Evolutionary conservation across 2,888 invertebrate species (phyloP).

Genomic region (Kuschelorhynchus macadamiae): DNA sequence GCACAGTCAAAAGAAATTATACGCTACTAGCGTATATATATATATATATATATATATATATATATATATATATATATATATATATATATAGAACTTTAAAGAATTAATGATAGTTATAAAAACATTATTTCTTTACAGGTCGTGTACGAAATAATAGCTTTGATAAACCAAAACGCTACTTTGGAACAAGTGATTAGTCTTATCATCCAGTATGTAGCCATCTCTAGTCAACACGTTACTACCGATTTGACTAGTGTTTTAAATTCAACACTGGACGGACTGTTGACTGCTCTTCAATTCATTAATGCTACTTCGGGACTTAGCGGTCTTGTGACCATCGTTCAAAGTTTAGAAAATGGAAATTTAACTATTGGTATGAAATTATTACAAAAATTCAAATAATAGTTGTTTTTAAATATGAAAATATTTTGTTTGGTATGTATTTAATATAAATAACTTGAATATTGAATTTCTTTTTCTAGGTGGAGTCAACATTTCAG

Average conservation of each 20-base stretch:
- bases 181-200: not conserved
- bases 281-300: not conserved
- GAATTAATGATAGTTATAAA: too few species aligned
- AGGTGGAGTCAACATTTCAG: constrained; percentile 30
- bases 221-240: not conserved
- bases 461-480: too few species aligned
- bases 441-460: too few species aligned
- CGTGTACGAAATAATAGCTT: not conserved
- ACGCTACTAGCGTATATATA: too few species aligned
- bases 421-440: too few species aligned
- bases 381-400: too few species aligned
- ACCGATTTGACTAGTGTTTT: not conserved
- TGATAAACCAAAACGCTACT: not conserved
- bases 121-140: too few species aligned
- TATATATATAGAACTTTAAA: too few species aligned
- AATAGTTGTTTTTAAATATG: too few species aligned
- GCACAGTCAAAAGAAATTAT: too few species aligned
- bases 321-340: not conserved
- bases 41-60: too few species aligned
- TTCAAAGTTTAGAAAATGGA: not conserved
- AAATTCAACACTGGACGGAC: not conserved
- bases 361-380: not conserved
- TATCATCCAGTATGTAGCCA: constrained; percentile 6
- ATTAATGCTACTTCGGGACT: not conserved
- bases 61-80: too few species aligned